Percentiles rank a stretch among this genome's conserved stretches.
These are phyloP conservation scores for Leptopilina drosophilae DNA, from an alignment of 2,888 invertebrate genomes.

Conservation along the genomic window DNA sequence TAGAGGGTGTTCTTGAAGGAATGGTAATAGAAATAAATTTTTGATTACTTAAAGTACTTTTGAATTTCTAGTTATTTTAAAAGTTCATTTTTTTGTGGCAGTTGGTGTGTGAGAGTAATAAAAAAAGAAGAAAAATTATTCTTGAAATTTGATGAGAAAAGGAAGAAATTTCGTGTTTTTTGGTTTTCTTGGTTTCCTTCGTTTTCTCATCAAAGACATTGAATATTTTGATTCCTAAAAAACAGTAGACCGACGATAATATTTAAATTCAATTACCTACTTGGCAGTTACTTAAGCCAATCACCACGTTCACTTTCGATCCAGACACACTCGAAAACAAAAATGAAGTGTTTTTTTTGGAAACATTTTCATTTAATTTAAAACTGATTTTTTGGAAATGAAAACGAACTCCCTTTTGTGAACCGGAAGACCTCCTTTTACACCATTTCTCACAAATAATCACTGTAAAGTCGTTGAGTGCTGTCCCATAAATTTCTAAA, in stretches of 20 bases:
- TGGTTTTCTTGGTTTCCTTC: neutral
- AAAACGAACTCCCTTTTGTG: neutral
- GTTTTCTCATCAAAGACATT: slow-evolving; percentile 8
- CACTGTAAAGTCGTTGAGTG: slow-evolving; percentile 70
- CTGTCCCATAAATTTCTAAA: slow-evolving; percentile 72
- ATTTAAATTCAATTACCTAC: slow-evolving; percentile 31
- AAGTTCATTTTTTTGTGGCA: neutral
- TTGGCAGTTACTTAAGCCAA: slow-evolving; percentile 33
- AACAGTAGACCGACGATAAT: slow-evolving; percentile 24
- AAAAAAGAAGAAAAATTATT: too few relatives aligned
- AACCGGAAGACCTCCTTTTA: slow-evolving; percentile 24
- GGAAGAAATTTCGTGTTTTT: neutral
- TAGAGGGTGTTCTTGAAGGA: neutral
- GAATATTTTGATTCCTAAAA: neutral
- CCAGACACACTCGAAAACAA: slow-evolving; percentile 10
- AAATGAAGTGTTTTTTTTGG: too few relatives aligned
- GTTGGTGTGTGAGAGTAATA: too few relatives aligned
- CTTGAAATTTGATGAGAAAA: too few relatives aligned
- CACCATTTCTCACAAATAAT: slow-evolving; percentile 47
- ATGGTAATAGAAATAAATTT: neutral
- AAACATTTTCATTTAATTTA: too few relatives aligned
- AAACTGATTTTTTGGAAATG: too few relatives aligned
- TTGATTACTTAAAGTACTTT: too few relatives aligned
- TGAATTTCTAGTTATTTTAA: neutral
- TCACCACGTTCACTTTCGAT: slow-evolving; percentile 28